Evolutionary conservation across 2,797 vertebrate species (phyloP).

Genomic region (Coreius guichenoti): DNA sequence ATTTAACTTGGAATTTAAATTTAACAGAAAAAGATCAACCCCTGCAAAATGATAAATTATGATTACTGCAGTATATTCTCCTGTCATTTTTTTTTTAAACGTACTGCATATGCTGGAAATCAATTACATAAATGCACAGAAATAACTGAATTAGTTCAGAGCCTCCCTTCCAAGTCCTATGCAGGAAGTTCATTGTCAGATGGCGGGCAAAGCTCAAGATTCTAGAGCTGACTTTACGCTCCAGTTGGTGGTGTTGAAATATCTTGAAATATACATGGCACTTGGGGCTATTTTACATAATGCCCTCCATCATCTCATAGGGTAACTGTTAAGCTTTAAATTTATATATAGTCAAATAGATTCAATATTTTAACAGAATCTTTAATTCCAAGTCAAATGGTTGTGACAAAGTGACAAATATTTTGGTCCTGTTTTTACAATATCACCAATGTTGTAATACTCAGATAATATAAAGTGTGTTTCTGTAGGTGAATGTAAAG

Average conservation of each 20-base stretch:
- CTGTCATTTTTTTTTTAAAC: neutral
- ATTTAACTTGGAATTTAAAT: neutral
- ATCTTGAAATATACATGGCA: slow-evolving; percentile 4
- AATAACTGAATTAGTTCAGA: neutral
- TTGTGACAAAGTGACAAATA: slow-evolving; percentile 52
- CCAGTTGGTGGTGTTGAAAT: slow-evolving; percentile 29
- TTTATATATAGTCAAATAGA: slow-evolving; percentile 63
- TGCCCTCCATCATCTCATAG: slow-evolving; percentile 5
- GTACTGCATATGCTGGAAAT: slow-evolving; percentile 2
- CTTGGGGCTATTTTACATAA: slow-evolving; percentile 5
- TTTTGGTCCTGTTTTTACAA: slow-evolving; percentile 62
- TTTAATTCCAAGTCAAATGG: slow-evolving; percentile 52
- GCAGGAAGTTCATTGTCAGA: slow-evolving; percentile 19
- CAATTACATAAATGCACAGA: neutral
- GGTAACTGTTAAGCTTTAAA: slow-evolving; percentile 59
- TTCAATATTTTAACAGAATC: slow-evolving; percentile 60
- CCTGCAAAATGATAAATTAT: neutral
- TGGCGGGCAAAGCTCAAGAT: neutral
- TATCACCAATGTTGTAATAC: slow-evolving; percentile 71
- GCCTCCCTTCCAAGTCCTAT: slow-evolving; percentile 5
- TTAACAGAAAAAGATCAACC: neutral
- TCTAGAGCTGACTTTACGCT: neutral
- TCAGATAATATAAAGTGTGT: slow-evolving; percentile 68
- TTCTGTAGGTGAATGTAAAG: slow-evolving; percentile 71
- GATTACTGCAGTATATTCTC: neutral